phyloP scores from a whole-genome alignment of 2,113 vertebrate species.

The Gobius niger region DNA sequence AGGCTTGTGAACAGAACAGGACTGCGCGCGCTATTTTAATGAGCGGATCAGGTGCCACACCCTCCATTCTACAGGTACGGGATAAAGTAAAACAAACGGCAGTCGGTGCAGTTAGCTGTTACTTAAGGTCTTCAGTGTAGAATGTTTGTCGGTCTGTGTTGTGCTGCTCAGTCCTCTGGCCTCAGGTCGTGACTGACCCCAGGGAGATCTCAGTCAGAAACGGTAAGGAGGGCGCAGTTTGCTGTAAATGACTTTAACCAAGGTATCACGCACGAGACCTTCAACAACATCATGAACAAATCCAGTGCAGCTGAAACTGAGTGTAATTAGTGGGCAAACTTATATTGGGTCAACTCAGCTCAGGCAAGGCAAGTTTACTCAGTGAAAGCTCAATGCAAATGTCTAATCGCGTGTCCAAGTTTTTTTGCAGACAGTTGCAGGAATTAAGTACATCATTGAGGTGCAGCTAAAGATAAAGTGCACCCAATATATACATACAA shows the following conservation, averaged over 20 bases:
- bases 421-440: slow-evolving; percentile 30
- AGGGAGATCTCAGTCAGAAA: background rate
- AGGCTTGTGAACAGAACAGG: no score
- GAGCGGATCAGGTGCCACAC: no score
- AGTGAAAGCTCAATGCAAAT: background rate
- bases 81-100: no score
- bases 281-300: no score
- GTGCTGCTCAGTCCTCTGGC: background rate
- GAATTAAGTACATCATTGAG: slow-evolving; percentile 53
- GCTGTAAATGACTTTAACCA: slow-evolving; percentile 47
- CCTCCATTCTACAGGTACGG: no score
- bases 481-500: slow-evolving; percentile 3
- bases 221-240: slow-evolving; percentile 20
- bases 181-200: background rate
- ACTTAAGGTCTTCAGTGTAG: no score
- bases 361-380: no score
- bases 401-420: background rate
- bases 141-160: slow-evolving; percentile 15
- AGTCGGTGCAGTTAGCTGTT: no score
- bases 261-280: background rate
- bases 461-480: slow-evolving; percentile 27
- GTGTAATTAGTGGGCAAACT: no score
- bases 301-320: slow-evolving; percentile 39
- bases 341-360: no score
- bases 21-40: no score